phyloP scores from a whole-genome alignment of 2,113 vertebrate species.

The Anguilla rostrata region DNA sequence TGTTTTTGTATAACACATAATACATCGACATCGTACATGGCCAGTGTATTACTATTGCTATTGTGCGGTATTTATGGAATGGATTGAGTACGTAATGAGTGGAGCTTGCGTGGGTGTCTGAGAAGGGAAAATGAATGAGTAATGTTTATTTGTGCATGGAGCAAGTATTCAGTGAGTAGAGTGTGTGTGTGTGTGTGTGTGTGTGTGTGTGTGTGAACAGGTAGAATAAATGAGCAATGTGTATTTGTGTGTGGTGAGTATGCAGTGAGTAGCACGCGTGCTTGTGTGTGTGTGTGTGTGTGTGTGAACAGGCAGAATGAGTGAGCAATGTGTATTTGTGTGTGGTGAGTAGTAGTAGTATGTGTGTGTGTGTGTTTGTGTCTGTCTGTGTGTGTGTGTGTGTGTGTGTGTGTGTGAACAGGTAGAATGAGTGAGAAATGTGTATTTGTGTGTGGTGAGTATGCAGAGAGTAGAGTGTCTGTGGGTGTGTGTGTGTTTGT shows the following conservation, averaged over 20 bases:
- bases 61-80: too few relatives aligned
- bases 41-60: neutral
- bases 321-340: neutral
- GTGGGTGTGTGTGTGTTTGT: neutral
- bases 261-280: neutral
- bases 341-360: neutral
- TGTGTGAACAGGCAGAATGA: neutral
- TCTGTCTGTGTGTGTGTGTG: slow-evolving; percentile 21
- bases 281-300: neutral
- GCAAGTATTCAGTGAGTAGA: neutral
- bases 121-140: too few relatives aligned
- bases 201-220: neutral
- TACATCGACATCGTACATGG: neutral
- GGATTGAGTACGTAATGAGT: too few relatives aligned
- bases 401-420: slow-evolving; percentile 4
- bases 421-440: neutral
- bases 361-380: neutral
- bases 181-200: neutral
- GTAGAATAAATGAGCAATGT: neutral
- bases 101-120: too few relatives aligned
- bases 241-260: neutral
- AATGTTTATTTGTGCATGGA: neutral
- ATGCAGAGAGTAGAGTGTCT: neutral
- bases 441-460: neutral
- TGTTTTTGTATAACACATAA: neutral